Percentiles rank a stretch among this genome's conserved stretches.
Evolutionary conservation across 2,797 vertebrate genomes (phyloP).

Genomic region (Tadarida brasiliensis): DNA sequence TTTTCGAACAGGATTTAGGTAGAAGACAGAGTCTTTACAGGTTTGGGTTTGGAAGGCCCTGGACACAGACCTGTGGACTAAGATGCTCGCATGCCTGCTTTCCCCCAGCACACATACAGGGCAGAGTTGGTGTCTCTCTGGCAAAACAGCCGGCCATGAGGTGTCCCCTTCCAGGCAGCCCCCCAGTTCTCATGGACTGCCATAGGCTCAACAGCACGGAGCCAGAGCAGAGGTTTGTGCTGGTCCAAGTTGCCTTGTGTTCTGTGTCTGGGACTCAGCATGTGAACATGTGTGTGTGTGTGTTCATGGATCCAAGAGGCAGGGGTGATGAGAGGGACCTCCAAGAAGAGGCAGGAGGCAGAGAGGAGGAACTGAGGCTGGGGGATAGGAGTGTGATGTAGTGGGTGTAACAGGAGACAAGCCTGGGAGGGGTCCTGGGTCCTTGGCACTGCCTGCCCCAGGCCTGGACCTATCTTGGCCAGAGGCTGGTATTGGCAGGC

Average conservation of each 20-base stretch:
- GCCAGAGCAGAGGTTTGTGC: neutral
- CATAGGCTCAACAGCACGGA: neutral
- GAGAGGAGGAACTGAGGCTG: slow-evolving; percentile 1
- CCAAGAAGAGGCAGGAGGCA: neutral
- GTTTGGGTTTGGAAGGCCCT: neutral
- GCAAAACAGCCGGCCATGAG: neutral
- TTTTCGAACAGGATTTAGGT: neutral
- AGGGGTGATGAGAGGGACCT: neutral
- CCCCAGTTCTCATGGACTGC: neutral
- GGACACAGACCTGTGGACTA: neutral
- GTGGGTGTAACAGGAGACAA: neutral
- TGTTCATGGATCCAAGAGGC: neutral
- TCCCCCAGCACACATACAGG: neutral
- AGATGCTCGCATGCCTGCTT: neutral
- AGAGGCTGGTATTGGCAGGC: neutral
- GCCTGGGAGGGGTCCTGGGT: neutral
- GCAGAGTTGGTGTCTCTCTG: neutral
- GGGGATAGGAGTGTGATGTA: neutral
- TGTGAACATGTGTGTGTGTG: neutral
- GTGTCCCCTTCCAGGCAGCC: neutral
- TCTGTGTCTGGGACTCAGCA: neutral
- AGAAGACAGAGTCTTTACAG: neutral
- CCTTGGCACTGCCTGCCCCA: neutral
- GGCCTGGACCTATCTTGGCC: neutral
- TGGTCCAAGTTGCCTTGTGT: neutral